Conservation (phyloP, 2,113 vertebrate genomes). For the Drymodes brunneopygia region DNA sequence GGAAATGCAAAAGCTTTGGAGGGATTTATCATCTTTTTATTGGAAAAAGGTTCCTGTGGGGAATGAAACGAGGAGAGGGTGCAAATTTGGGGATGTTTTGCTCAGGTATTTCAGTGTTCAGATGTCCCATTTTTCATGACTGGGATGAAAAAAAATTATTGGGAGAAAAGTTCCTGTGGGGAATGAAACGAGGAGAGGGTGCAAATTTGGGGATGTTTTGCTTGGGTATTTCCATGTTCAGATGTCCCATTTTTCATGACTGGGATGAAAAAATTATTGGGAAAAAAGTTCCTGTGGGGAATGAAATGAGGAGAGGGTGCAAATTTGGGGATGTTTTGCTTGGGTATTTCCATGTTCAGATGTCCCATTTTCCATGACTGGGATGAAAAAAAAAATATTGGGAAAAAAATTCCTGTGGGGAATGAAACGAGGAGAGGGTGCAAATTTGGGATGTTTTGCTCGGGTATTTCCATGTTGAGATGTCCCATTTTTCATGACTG, state of each 20-base stretch:
- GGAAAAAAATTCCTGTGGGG: not conserved
- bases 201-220: not conserved
- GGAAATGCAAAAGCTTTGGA: not conserved
- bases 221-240: rapidly evolving
- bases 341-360: rapidly evolving
- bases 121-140: rapidly evolving
- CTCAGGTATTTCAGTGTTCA: rapidly evolving
- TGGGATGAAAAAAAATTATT: not conserved
- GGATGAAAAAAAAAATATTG: not conserved
- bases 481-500: not conserved
- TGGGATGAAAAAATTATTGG: not conserved
- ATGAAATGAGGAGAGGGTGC: not conserved
- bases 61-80: not conserved
- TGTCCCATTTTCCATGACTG: not conserved
- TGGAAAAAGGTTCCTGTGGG: not conserved
- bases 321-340: not conserved
- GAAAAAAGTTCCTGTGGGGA: not conserved
- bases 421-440: not conserved
- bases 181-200: not conserved
- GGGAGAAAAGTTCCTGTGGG: not conserved
- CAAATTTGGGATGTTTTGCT: not conserved
- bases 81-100: not conserved
- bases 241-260: rapidly evolving
- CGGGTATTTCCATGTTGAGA: rapidly evolving
- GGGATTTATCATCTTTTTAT: not conserved